Evolutionary conservation across 2,888 invertebrate species (phyloP).

Genomic region (Cephus nigrinus): DNA sequence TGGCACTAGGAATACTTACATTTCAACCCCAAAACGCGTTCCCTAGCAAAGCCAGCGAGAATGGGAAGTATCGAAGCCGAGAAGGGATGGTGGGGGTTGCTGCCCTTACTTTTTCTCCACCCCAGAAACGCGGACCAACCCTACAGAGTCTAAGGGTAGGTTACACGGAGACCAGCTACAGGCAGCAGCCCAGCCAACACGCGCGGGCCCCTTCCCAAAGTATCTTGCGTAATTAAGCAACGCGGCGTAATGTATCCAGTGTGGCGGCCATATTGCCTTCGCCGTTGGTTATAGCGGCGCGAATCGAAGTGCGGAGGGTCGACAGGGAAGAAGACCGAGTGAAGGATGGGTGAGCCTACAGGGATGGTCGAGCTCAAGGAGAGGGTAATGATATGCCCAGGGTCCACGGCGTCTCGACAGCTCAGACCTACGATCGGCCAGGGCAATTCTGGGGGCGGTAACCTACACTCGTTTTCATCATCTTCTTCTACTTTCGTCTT

Average conservation of each 20-base stretch:
- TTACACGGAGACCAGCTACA: slow-evolving; percentile 38
- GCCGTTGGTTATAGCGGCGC: slow-evolving; percentile 29
- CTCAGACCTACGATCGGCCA: slow-evolving; percentile 15
- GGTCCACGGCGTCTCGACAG: slow-evolving; percentile 32
- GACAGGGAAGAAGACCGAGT: slow-evolving; percentile 38
- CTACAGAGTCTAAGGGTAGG: slow-evolving; percentile 6
- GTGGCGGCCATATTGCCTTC: slow-evolving; percentile 55
- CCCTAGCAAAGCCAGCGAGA: slow-evolving; percentile 4
- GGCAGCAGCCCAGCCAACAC: slow-evolving; percentile 44
- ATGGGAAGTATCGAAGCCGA: slow-evolving; percentile 17
- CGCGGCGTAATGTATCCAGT: slow-evolving; percentile 53
- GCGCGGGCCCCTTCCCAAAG: slow-evolving; percentile 60
- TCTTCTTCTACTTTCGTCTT: not conserved
- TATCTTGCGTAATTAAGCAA: slow-evolving; percentile 69
- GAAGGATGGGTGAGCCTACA: slow-evolving; percentile 42
- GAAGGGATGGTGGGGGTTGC: slow-evolving; percentile 1
- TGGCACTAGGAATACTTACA: slow-evolving; percentile 6
- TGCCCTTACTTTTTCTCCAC: slow-evolving; percentile 25
- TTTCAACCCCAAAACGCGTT: slow-evolving; percentile 3
- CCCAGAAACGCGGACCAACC: not conserved
- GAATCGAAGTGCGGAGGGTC: slow-evolving; percentile 53
- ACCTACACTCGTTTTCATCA: not conserved
- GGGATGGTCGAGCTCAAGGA: slow-evolving; percentile 27
- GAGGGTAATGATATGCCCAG: slow-evolving; percentile 53
- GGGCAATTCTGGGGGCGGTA: slow-evolving; percentile 3